phyloP scores from a whole-genome alignment of 2,888 invertebrate species.

The Trachelus troglodyta region DNA sequence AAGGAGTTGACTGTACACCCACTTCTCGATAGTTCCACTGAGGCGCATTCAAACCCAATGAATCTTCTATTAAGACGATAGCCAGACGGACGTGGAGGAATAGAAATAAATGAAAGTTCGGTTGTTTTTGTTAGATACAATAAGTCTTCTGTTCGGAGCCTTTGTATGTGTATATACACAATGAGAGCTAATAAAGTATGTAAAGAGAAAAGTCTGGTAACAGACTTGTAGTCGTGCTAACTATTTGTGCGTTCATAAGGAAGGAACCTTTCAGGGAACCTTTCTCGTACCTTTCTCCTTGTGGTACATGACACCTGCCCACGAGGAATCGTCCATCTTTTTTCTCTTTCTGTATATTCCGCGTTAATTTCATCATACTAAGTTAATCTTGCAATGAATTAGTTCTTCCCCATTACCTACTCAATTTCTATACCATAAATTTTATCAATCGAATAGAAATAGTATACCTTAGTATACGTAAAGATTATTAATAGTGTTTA shows the following conservation, averaged over 20 bases:
- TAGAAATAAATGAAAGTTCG: constrained; percentile 12
- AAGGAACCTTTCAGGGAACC: constrained; percentile 21
- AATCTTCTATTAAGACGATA: background rate
- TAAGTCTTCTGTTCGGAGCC: constrained; percentile 44
- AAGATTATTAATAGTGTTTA: too few relatives aligned
- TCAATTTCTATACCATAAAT: background rate
- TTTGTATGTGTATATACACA: constrained; percentile 15
- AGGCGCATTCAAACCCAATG: background rate
- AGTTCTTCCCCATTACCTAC: background rate
- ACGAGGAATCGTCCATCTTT: background rate
- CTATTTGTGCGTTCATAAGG: constrained; percentile 49
- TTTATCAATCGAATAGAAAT: background rate
- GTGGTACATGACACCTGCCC: background rate
- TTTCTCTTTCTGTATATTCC: background rate
- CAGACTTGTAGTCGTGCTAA: constrained; percentile 46
- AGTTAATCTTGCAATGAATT: background rate
- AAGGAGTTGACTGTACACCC: background rate
- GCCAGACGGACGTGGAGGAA: background rate
- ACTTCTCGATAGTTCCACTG: background rate
- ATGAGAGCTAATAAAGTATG: constrained; percentile 56
- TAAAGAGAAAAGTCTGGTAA: constrained; percentile 53
- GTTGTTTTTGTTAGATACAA: constrained; percentile 34
- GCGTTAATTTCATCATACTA: background rate
- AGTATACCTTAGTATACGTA: too few relatives aligned
- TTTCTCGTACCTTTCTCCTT: constrained; percentile 5